Evolutionary conservation across 1,140 invertebrate genomes (phyloP).

Genomic region (Triops cancriformis): DNA sequence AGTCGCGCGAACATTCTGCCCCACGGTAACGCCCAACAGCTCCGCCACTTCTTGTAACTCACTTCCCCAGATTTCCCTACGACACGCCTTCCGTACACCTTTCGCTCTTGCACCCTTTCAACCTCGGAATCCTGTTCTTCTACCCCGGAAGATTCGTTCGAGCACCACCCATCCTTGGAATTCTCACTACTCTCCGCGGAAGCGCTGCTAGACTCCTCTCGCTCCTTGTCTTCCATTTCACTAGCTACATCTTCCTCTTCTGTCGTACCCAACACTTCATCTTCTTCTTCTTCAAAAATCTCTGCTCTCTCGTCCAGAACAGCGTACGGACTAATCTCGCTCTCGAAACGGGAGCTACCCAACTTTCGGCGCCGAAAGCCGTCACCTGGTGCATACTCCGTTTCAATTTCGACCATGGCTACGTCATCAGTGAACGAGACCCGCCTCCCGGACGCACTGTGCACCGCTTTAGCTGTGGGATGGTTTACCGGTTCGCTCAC

Average conservation of each 20-base stretch:
- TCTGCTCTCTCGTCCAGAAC: background rate
- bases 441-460: background rate
- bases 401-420: constrained; percentile 16
- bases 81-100: background rate
- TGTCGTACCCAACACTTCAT: background rate
- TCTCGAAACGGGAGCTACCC: background rate
- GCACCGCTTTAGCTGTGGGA: background rate
- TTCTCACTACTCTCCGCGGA: no score
- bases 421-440: constrained; percentile 16
- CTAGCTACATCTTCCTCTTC: background rate
- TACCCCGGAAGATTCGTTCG: no score
- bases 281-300: background rate
- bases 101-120: background rate
- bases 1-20: background rate
- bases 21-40: background rate
- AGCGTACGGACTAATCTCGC: constrained; percentile 10
- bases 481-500: background rate
- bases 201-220: no score
- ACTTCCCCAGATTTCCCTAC: background rate
- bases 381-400: constrained; percentile 15
- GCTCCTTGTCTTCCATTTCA: background rate
- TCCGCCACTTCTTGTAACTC: background rate
- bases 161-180: no score
- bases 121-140: background rate
- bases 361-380: constrained; percentile 16